Percentiles rank a stretch among this genome's conserved stretches.
Conservation (phyloP, 2,888 invertebrate species). For the Cheilosia vernalis region DNA sequence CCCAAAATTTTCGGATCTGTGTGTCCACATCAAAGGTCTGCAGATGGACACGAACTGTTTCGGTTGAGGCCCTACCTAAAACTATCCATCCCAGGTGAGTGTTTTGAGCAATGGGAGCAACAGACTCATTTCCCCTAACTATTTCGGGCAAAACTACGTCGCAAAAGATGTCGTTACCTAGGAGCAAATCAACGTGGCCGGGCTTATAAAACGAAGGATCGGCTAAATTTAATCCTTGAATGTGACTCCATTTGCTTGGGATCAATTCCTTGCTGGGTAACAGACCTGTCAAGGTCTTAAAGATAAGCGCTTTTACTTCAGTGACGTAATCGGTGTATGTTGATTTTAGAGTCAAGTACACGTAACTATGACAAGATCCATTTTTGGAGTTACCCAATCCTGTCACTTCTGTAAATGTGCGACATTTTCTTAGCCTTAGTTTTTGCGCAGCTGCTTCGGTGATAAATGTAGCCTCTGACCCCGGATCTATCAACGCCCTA, state of each 20-base stretch:
- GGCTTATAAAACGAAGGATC: slow-evolving; percentile 16
- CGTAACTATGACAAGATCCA: slow-evolving; percentile 4
- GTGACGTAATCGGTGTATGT: slow-evolving; percentile 5
- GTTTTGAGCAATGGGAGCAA: slow-evolving; percentile 37
- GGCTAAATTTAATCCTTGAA: slow-evolving; percentile 19
- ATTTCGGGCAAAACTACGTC: slow-evolving; percentile 22
- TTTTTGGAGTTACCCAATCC: slow-evolving; percentile 14
- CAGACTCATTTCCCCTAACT: background rate
- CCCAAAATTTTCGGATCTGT: slow-evolving; percentile 30
- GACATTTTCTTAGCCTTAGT: too few species aligned
- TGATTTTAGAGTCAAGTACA: background rate
- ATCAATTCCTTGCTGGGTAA: slow-evolving; percentile 2
- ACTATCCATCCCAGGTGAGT: slow-evolving; percentile 24
- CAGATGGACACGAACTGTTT: background rate
- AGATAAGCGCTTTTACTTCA: background rate
- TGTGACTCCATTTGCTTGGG: slow-evolving; percentile 13
- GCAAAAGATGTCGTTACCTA: too few species aligned
- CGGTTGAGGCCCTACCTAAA: background rate
- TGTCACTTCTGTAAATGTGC: background rate
- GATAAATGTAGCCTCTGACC: too few species aligned
- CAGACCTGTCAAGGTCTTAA: slow-evolving; percentile 2
- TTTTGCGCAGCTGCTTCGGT: too few species aligned
- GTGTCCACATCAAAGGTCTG: slow-evolving; percentile 1
- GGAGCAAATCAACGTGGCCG: slow-evolving; percentile 12
- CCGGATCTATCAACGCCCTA: too few species aligned